A percentile compares a stretch with the other conserved stretches of the same genome.
phyloP scores from a whole-genome alignment of 1,140 invertebrate species.

The Dermatophagoides farinae region DNA sequence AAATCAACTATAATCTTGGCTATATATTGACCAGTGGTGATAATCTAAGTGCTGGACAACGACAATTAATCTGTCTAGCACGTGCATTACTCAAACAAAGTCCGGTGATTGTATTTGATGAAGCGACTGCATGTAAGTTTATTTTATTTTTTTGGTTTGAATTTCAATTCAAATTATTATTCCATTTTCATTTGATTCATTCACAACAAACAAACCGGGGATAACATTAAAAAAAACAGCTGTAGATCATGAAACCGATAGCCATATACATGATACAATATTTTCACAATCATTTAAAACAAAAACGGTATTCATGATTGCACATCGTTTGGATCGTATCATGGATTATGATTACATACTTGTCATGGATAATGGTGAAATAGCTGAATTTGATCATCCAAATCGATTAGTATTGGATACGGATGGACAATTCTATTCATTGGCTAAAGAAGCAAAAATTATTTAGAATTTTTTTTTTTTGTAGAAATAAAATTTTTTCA shows the following conservation, averaged over 20 bases:
- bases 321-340: constrained; percentile 51
- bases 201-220: too few species aligned
- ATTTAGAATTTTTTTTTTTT: background rate
- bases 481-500: too few species aligned
- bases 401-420: constrained; percentile 34
- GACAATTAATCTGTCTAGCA: constrained; percentile 35
- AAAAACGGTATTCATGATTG: constrained; percentile 28
- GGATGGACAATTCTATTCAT: background rate
- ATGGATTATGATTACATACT: constrained; percentile 51
- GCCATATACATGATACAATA: constrained; percentile 25
- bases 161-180: background rate
- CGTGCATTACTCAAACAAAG: constrained; percentile 32
- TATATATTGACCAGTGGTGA: constrained; percentile 21
- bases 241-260: constrained; percentile 26
- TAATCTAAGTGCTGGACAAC: constrained; percentile 35
- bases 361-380: constrained; percentile 48
- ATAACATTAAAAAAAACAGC: too few species aligned
- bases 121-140: constrained; percentile 27
- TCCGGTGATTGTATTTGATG: constrained; percentile 34
- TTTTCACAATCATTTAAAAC: constrained; percentile 25
- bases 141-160: constrained; percentile 20
- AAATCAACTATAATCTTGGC: constrained; percentile 24
- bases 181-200: too few species aligned
- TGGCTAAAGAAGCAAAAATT: constrained; percentile 10
- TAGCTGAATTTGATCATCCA: constrained; percentile 54